phyloP scores from a whole-genome alignment of 2,797 vertebrate genomes.

The Chaetodon trifasciatus region DNA sequence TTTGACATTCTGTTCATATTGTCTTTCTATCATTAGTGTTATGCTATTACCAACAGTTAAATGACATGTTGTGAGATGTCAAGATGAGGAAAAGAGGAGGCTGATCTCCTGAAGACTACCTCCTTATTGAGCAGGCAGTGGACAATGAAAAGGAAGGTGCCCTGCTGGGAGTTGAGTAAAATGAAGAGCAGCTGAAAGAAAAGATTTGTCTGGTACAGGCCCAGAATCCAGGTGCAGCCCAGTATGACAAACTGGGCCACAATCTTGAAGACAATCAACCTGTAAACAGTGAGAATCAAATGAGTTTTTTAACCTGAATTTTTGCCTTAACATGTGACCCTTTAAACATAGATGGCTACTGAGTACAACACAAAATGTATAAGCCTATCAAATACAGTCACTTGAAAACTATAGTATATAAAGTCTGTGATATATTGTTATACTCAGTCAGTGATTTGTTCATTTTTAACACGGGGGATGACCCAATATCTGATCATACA shows the following conservation, averaged over 20 bases:
- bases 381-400: background rate
- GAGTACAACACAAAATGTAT: background rate
- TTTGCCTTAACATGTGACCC: background rate
- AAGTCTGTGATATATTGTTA: background rate
- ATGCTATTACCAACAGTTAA: too few relatives aligned
- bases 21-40: too few relatives aligned
- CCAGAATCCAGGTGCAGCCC: slow-evolving; percentile 83
- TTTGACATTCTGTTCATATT: background rate
- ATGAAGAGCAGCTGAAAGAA: slow-evolving; percentile 79
- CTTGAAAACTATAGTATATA: background rate
- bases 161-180: slow-evolving; percentile 83
- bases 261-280: slow-evolving; percentile 81
- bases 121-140: slow-evolving; percentile 83
- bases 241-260: slow-evolving; percentile 81
- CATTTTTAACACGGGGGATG: too few relatives aligned
- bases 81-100: background rate
- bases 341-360: background rate
- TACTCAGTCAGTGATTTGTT: too few relatives aligned
- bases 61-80: too few relatives aligned
- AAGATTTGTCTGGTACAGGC: slow-evolving; percentile 72
- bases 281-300: slow-evolving; percentile 31
- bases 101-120: slow-evolving; percentile 54
- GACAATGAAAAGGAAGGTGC: slow-evolving; percentile 82
- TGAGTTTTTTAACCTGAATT: too few relatives aligned
- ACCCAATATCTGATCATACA: too few relatives aligned